A percentile compares a stretch with the other conserved stretches of the same genome.
Evolutionary conservation across 2,888 invertebrate species (phyloP).

Genomic region (Pterostichus niger): DNA sequence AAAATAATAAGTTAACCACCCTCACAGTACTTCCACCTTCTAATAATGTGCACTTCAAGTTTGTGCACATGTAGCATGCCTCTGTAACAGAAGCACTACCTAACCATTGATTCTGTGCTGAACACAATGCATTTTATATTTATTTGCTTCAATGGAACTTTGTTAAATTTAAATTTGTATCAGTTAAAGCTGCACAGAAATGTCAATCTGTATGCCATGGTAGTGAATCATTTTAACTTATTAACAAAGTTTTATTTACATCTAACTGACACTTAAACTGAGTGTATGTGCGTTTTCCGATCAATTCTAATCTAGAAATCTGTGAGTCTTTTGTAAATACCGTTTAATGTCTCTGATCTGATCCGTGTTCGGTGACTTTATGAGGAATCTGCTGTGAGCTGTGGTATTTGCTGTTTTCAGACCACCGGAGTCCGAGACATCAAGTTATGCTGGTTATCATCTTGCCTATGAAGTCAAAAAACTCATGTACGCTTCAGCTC

Average conservation of each 20-base stretch:
- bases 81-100: constrained; percentile 56
- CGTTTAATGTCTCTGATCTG: constrained; percentile 39
- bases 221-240: constrained; percentile 31
- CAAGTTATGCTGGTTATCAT: constrained; percentile 98
- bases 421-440: constrained; percentile 92
- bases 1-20: constrained; percentile 47
- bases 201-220: constrained; percentile 47
- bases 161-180: constrained; percentile 53
- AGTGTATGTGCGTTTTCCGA: constrained; percentile 59
- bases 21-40: constrained; percentile 53
- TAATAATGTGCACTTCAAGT: constrained; percentile 61
- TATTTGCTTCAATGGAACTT: constrained; percentile 55
- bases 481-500: constrained; percentile 94
- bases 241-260: constrained; percentile 45
- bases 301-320: constrained; percentile 12
- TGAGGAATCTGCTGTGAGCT: constrained; percentile 76
- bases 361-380: constrained; percentile 53
- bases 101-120: constrained; percentile 53
- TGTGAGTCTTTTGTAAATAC: constrained; percentile 57
- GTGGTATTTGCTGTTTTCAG: constrained; percentile 86
- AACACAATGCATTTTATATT: constrained; percentile 59
- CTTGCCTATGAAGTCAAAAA: constrained; percentile 99
- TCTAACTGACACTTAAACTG: constrained; percentile 36
- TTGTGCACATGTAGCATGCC: constrained; percentile 58
- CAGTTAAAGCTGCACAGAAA: constrained; percentile 47